Evolutionary conservation across 2,888 invertebrate species (phyloP).

Genomic region (Nemotelus pantherinus): DNA sequence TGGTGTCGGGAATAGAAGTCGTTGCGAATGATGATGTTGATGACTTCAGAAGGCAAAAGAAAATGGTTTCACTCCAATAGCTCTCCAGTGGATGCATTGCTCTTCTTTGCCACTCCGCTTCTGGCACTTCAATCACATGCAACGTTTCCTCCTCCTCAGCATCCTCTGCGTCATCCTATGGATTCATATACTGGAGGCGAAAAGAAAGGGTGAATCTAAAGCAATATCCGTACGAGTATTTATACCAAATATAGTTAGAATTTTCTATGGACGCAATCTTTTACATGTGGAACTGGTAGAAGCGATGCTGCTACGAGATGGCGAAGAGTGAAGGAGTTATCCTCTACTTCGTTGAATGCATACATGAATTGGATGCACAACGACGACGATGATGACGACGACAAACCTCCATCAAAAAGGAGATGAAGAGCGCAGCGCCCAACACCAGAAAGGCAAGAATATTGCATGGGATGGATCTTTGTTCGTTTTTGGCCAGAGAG

Average conservation of each 20-base stretch:
- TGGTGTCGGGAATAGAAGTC: conserved; percentile 14
- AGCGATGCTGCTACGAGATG: neutral
- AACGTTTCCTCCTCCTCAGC: conserved; percentile 13
- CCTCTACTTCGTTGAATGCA: neutral
- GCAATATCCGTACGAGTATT: conserved; percentile 1
- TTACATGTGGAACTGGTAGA: conserved; percentile 16
- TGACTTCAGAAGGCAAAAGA: conserved; percentile 38
- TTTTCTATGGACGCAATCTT: conserved; percentile 34
- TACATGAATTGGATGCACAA: conserved; percentile 29
- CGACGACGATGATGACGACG: conserved; percentile 15
- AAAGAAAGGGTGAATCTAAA: neutral
- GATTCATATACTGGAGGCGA: conserved; percentile 16
- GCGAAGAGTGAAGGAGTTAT: neutral
- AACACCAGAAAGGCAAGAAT: conserved; percentile 28
- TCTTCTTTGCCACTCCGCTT: neutral
- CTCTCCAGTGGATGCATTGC: conserved; percentile 35
- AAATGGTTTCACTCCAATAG: conserved; percentile 42
- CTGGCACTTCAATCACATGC: neutral
- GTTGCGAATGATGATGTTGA: conserved; percentile 43
- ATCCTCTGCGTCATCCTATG: neutral
- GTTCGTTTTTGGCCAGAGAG: conserved; percentile 28
- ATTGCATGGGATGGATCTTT: conserved; percentile 34
- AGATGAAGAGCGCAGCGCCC: conserved; percentile 13
- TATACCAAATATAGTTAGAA: conserved; percentile 12
- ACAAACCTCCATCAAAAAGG: conserved; percentile 27